Evolutionary conservation across 1,140 invertebrate genomes (phyloP).

Genomic region (Panagrolaimus sp.): DNA sequence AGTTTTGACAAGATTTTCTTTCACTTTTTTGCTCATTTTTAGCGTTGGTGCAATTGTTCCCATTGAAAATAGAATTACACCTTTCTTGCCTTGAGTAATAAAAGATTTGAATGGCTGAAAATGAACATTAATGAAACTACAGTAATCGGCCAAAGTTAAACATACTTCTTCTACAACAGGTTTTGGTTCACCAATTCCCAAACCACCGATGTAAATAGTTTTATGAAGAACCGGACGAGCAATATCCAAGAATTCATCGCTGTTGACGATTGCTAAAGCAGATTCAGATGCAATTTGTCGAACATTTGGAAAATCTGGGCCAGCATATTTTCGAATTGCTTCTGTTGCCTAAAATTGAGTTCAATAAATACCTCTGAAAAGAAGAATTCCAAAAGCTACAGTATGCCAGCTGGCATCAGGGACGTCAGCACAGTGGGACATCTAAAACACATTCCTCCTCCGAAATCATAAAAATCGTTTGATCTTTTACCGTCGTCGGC

Average conservation of each 20-base stretch:
- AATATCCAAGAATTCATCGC: slow-evolving; percentile 39
- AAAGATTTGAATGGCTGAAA: slow-evolving; percentile 19
- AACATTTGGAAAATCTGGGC: slow-evolving; percentile 34
- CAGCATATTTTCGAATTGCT: slow-evolving; percentile 12
- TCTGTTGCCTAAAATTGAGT: slow-evolving; percentile 21
- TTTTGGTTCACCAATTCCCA: slow-evolving; percentile 26
- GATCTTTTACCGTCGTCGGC: no score
- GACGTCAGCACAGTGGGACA: background rate
- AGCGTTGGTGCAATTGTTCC: slow-evolving; percentile 34
- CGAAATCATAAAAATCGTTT: no score
- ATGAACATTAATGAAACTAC: background rate
- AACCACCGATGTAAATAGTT: slow-evolving; percentile 37
- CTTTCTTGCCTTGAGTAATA: slow-evolving; percentile 26
- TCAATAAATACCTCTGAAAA: background rate
- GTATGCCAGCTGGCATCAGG: no score
- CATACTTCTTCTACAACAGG: background rate
- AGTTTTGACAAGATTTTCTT: slow-evolving; percentile 25
- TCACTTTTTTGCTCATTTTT: slow-evolving; percentile 21
- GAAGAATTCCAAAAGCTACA: background rate
- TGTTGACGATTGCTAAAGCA: slow-evolving; percentile 29
- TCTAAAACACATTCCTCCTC: background rate
- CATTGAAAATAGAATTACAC: slow-evolving; percentile 35
- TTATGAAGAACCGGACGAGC: slow-evolving; percentile 31
- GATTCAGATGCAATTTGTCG: slow-evolving; percentile 34
- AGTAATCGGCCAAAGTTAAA: background rate